Evolutionary conservation across 1,140 invertebrate genomes (phyloP), one percentile per base, ranked within the genome.

Genomic region (Drosophila chauvacae): DNA sequence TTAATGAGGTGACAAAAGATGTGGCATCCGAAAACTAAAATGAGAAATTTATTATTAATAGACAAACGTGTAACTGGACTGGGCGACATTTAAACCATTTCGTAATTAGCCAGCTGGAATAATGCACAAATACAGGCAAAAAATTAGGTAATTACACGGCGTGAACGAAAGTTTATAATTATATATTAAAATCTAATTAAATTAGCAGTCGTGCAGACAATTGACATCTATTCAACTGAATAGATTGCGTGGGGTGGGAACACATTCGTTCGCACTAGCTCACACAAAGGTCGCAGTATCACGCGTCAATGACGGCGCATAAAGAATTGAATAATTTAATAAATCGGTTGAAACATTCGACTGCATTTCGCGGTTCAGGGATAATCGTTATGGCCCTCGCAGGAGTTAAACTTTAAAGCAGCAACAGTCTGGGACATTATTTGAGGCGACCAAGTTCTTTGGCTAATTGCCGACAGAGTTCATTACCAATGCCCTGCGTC

Each of bases 151-250:
- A 85, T 75, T 76, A 57, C 28, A 65, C 28, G 26, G 56, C 48
- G 62, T 60, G 68, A 37, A 72, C 68, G 59, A 70, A 50, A 66
- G 51, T 71, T 61, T 42, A 62, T 68, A 78, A 88, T 85, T 81
- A 90, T 79, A 84, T 75, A 90, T 88, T 88, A 71, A 88, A 90
- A 90, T 85, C 85, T 85, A 90, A 88, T 88, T 90, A 90, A 88
- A 88, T 88, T 85, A 88, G 77, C 77, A 61, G 73, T 62, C 69
- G 56, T 65, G 39, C 77, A 62, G 73, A 65, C 65, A 88, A 90
- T 78, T 81, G 73, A 78, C 69, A 80, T 33, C 50, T 51, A 90
- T 63, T 62, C 70, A 61, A 45, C 51, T 77, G 56, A 59, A 75
- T 47, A 74, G 47, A 11, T 4, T 28, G n/a, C 28, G 4, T 13